phyloP scores from a whole-genome alignment of 2,113 vertebrate species.

The Ptilonorhynchus violaceus region DNA sequence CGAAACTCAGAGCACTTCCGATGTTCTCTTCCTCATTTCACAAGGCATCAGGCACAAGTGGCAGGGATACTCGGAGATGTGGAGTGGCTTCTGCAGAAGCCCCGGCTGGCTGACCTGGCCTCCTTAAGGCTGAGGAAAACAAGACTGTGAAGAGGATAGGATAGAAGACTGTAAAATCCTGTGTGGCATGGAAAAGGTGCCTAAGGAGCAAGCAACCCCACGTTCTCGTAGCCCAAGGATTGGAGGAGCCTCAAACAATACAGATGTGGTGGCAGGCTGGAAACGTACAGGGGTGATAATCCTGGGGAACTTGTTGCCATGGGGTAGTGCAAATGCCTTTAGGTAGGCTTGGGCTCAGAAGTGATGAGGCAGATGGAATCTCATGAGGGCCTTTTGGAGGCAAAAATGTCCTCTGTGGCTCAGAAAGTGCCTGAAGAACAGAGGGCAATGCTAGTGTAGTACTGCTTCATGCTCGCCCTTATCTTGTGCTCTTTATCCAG shows the following conservation, averaged over 20 bases:
- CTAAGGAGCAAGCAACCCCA: background rate
- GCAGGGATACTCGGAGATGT: background rate
- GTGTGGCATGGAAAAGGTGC: background rate
- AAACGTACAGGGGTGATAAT: accelerated
- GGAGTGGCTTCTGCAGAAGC: background rate
- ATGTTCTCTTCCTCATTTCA: background rate
- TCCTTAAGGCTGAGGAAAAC: background rate
- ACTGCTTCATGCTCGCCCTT: accelerated
- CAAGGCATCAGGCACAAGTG: background rate
- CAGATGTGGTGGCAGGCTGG: background rate
- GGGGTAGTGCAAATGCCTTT: accelerated
- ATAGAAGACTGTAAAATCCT: background rate
- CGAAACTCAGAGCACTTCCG: accelerated
- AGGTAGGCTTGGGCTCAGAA: background rate
- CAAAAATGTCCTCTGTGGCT: background rate
- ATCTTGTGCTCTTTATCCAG: background rate
- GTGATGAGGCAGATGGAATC: background rate
- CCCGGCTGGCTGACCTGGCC: background rate
- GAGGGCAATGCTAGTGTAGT: background rate
- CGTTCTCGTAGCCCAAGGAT: background rate
- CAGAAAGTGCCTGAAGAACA: background rate
- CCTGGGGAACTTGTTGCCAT: background rate
- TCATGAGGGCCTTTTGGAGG: background rate
- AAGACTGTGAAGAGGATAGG: background rate
- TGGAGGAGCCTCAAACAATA: background rate